Evolutionary conservation across 2,797 vertebrate genomes (phyloP).

Genomic region (Luscinia luscinia): DNA sequence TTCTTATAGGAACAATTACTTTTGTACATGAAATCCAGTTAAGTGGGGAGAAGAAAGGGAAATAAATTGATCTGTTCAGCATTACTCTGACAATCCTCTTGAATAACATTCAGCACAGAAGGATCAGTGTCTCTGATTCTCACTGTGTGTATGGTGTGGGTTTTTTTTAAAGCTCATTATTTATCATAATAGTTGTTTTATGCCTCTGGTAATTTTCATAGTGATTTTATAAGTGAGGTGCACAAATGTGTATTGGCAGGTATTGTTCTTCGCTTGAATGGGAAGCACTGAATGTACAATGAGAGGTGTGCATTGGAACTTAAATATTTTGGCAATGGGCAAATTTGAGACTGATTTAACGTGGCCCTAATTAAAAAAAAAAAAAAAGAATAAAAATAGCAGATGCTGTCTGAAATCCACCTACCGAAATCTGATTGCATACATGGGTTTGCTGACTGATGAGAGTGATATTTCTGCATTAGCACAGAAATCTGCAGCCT

Average conservation of each 20-base stretch:
- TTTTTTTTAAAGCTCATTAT: constrained; percentile 41
- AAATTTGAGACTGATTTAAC: not conserved
- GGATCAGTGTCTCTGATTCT: constrained; percentile 13
- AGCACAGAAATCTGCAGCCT: not conserved
- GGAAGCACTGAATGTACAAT: not conserved
- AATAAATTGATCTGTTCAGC: constrained; percentile 45
- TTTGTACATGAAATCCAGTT: constrained; percentile 36
- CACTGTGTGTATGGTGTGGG: not conserved
- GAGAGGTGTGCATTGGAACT: not conserved
- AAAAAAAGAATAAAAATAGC: not conserved
- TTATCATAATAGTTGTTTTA: constrained; percentile 35
- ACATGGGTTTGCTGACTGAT: not conserved
- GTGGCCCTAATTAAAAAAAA: not conserved
- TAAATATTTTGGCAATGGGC: not conserved
- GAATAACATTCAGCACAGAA: not conserved
- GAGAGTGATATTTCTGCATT: not conserved
- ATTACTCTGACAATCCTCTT: not conserved
- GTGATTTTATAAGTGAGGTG: not conserved
- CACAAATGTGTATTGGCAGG: constrained; percentile 3
- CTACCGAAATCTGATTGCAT: not conserved
- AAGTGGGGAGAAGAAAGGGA: constrained; percentile 32
- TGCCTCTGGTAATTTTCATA: not conserved
- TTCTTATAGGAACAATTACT: constrained; percentile 48
- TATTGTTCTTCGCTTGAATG: constrained; percentile 16
- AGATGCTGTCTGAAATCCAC: not conserved